Conservation (phyloP, 2,113 vertebrate species). For the Numenius arquata region DNA sequence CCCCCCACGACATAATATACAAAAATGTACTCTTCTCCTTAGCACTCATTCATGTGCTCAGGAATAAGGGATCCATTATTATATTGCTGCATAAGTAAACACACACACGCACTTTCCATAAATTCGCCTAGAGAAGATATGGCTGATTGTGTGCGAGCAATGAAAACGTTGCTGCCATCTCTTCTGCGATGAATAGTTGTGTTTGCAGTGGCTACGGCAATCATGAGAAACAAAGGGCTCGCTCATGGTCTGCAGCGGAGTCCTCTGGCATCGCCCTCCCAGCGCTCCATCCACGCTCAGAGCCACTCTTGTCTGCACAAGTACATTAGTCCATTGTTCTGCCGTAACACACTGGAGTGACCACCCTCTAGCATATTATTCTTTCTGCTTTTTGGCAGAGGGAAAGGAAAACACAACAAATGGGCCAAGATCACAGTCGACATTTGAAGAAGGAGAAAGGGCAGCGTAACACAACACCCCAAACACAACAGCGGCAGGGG, state of each 20-base stretch:
- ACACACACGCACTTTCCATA: background rate
- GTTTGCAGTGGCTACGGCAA: background rate
- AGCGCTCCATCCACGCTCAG: background rate
- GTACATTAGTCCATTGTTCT: conserved; percentile 36
- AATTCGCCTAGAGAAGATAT: background rate
- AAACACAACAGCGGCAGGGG: accelerated
- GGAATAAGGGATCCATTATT: background rate
- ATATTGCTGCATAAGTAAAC: background rate
- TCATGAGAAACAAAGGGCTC: background rate
- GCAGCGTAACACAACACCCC: background rate
- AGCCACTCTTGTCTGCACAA: background rate
- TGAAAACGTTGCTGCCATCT: background rate
- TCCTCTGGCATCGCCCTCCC: background rate
- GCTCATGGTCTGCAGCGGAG: background rate
- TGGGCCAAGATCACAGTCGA: background rate
- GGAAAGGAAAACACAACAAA: background rate
- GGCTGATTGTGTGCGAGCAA: background rate
- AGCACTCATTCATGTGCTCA: background rate
- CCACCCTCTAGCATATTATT: background rate
- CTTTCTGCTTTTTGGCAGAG: conserved; percentile 12
- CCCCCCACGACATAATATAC: accelerated
- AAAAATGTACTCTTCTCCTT: background rate
- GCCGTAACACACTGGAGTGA: conserved; percentile 28
- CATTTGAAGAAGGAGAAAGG: background rate
- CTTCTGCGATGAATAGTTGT: background rate